Evolutionary conservation across 2,113 vertebrate genomes (phyloP).

Genomic region (Siphamia tubifer): DNA sequence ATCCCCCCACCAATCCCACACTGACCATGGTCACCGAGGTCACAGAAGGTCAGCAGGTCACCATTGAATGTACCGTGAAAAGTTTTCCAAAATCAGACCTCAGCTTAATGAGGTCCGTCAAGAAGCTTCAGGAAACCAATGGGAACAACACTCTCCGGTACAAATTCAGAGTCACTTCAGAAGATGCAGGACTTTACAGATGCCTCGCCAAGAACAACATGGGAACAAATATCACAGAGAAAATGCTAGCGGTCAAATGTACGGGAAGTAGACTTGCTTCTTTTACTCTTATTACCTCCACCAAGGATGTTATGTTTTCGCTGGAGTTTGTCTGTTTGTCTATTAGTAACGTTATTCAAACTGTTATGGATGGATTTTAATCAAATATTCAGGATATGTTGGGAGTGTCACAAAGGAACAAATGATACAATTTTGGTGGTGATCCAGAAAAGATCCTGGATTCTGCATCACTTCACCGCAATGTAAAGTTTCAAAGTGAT

Average conservation of each 20-base stretch:
- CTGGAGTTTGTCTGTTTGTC: too few relatives aligned
- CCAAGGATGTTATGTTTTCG: too few relatives aligned
- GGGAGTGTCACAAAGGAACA: too few relatives aligned
- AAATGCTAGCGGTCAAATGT: conserved; percentile 56
- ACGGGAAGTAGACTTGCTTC: not conserved
- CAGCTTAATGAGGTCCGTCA: not conserved
- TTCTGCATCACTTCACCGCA: too few relatives aligned
- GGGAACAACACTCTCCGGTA: not conserved
- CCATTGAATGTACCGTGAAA: conserved; percentile 45
- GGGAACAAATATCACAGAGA: not conserved
- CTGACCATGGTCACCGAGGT: conserved; percentile 31
- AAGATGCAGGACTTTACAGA: conserved; percentile 33
- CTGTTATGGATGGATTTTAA: too few relatives aligned
- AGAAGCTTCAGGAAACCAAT: not conserved
- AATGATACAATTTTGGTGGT: too few relatives aligned
- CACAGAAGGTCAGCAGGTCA: conserved; percentile 16
- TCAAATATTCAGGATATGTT: too few relatives aligned
- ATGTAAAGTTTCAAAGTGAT: too few relatives aligned
- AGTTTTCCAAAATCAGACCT: conserved; percentile 25
- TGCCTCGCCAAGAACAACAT: conserved; percentile 39
- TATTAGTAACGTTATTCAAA: too few relatives aligned
- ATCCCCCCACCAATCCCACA: conserved; percentile 32
- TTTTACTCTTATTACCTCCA: too few relatives aligned
- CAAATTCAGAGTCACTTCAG: not conserved
- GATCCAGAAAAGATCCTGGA: too few relatives aligned